Base-by-base conservation (phyloP, 2,888 invertebrate species). In the Ophion ellenae region DNA sequence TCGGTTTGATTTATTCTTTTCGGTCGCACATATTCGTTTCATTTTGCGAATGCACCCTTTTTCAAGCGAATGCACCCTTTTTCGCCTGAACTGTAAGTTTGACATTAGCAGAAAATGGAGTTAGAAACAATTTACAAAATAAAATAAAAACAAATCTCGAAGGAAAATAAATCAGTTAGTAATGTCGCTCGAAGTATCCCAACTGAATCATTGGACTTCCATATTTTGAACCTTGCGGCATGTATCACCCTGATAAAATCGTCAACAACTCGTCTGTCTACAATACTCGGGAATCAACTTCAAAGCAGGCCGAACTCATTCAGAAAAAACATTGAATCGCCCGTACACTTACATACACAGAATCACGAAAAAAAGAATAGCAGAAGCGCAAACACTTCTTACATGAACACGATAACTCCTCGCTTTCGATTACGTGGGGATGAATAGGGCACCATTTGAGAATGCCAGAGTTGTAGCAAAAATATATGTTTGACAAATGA, bases 161-260 rank as follows among this genome's bases (percentile, higher is more conserved):
- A 84, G 47, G 28, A 75, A 79, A 80, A 67, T 24, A 24, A 24
- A 24, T 24, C 63, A 85, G 83, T 77, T 77, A 85, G 74, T 77
- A 83, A 83, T 64, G 74, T 81, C 83, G 86, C 81, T 87, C 80
- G 88, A 86, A 78, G 79, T 81, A 81, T 77, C 84, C 71, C 85
- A 78, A 82, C 79, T 82, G 81, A 87, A 90, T 86, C 24, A 24
- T 24, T 24, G 85, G 88, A 90, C 89, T 90, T 90, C 89, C 90
- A 89, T 88, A 85, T 86, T 87, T 86, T 83, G 69, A 84, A 76
- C 83, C 24, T 24, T 24, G 1, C 24, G 84, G 80, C 81, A 74
- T 83, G 61, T 66, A 80, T 73, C 57, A 57, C 66, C 53, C 63
- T 47, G 59, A 45, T n/a, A 28, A 70, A 69, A 70, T 36, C 78